Evolutionary conservation across 2,888 invertebrate species (phyloP).

Genomic region (Linyphia triangularis): DNA sequence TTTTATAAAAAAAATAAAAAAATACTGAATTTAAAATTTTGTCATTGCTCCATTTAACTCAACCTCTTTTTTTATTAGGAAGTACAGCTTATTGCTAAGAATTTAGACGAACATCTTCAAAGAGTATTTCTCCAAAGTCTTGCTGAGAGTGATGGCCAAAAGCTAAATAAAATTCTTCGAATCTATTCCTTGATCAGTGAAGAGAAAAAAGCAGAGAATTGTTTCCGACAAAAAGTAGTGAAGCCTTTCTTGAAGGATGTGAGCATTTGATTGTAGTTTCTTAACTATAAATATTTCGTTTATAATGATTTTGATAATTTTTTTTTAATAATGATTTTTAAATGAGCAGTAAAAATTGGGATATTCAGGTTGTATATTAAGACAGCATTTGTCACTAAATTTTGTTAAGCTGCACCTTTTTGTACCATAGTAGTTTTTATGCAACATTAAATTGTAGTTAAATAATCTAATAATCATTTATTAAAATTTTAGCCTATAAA

Average conservation of each 20-base stretch:
- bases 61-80: slow-evolving; percentile 4
- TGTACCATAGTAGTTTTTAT: no score
- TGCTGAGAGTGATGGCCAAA: slow-evolving; percentile 77
- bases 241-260: slow-evolving; percentile 85
- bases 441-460: no score
- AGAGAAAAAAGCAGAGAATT: slow-evolving; percentile 85
- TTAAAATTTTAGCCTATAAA: no score
- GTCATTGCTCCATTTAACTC: no score
- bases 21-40: neutral
- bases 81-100: slow-evolving; percentile 78
- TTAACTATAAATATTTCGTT: neutral
- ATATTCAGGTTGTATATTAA: no score
- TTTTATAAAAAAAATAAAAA: neutral
- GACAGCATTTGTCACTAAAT: no score
- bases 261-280: slow-evolving; percentile 32
- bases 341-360: no score
- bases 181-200: slow-evolving; percentile 85
- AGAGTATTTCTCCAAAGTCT: slow-evolving; percentile 80
- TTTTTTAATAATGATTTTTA: neutral
- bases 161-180: slow-evolving; percentile 81
- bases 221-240: slow-evolving; percentile 86
- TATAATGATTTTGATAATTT: neutral
- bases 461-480: no score
- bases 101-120: slow-evolving; percentile 80
- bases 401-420: no score